phyloP scores from a whole-genome alignment of 2,888 invertebrate genomes.

The Trissonchulus sp. region DNA sequence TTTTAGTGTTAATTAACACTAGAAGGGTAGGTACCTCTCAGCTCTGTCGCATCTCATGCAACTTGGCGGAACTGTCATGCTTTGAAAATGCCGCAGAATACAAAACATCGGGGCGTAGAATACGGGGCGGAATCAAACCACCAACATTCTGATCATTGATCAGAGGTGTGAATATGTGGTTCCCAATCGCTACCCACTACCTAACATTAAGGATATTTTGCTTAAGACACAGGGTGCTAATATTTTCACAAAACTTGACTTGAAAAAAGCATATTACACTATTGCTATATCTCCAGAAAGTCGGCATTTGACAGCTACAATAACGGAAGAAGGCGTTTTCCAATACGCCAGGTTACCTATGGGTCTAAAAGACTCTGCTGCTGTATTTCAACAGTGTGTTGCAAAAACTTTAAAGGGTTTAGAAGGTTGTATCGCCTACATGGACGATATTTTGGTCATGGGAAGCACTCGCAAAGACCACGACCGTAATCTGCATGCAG shows the following conservation, averaged over 20 bases:
- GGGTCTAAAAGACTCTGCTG: not conserved
- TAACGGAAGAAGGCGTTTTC: not conserved
- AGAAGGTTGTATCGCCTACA: not conserved
- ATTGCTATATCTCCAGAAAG: not conserved
- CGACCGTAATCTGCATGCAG: slow-evolving; percentile 38
- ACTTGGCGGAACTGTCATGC: too few species aligned
- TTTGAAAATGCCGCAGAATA: too few species aligned
- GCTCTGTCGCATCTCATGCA: too few species aligned
- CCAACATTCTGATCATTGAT: too few species aligned
- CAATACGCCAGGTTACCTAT: not conserved
- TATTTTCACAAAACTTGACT: not conserved
- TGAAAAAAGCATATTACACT: not conserved
- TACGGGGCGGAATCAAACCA: too few species aligned
- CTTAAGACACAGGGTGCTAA: not conserved
- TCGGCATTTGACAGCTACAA: not conserved
- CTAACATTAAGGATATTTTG: too few species aligned
- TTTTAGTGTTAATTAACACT: too few species aligned
- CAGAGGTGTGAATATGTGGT: too few species aligned
- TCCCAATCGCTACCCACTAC: not conserved
- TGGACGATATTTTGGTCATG: not conserved
- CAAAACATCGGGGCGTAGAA: too few species aligned
- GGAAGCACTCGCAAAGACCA: not conserved
- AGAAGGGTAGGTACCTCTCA: too few species aligned
- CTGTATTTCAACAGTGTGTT: not conserved
- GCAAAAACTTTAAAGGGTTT: not conserved